phyloP scores from a whole-genome alignment of 2,797 vertebrate genomes.

The Hippoglossus hippoglossus region DNA sequence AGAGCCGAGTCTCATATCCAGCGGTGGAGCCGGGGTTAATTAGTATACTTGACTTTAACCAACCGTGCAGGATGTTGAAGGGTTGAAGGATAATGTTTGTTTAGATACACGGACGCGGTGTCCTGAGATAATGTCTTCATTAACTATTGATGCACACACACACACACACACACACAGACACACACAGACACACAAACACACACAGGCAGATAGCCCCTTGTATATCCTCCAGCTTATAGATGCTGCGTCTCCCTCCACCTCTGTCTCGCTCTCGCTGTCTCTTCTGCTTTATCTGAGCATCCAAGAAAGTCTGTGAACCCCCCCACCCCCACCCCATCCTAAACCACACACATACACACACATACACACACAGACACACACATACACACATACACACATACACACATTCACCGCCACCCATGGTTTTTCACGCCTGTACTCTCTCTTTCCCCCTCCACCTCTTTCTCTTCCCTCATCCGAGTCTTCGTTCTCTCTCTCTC shows the following conservation, averaged over 20 bases:
- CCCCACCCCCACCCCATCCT: background rate
- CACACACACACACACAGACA: conserved; percentile 22
- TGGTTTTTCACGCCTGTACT: conserved; percentile 37
- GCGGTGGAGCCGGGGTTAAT: conserved; percentile 70
- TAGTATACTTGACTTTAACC: conserved; percentile 72
- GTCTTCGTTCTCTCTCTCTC: conserved; percentile 36
- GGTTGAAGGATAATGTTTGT: conserved; percentile 77
- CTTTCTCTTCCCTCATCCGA: conserved; percentile 25
- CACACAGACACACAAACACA: conserved; percentile 16
- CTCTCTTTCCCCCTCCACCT: conserved; percentile 18
- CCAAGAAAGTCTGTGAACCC: conserved; percentile 39
- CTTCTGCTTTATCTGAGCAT: conserved; percentile 50
- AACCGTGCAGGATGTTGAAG: conserved; percentile 71
- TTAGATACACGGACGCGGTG: conserved; percentile 67
- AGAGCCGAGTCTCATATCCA: conserved; percentile 62
- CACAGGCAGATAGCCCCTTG: conserved; percentile 45
- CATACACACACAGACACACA: conserved; percentile 5
- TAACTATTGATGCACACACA: conserved; percentile 75
- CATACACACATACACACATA: conserved; percentile 13
- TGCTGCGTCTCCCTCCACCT: conserved; percentile 7
- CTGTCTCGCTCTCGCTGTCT: conserved; percentile 36
- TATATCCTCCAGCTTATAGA: conserved; percentile 44
- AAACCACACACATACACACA: conserved; percentile 1
- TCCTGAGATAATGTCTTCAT: conserved; percentile 78
- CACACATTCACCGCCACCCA: conserved; percentile 9